Conservation (phyloP, 2,113 vertebrate genomes). For the Charina bottae region DNA sequence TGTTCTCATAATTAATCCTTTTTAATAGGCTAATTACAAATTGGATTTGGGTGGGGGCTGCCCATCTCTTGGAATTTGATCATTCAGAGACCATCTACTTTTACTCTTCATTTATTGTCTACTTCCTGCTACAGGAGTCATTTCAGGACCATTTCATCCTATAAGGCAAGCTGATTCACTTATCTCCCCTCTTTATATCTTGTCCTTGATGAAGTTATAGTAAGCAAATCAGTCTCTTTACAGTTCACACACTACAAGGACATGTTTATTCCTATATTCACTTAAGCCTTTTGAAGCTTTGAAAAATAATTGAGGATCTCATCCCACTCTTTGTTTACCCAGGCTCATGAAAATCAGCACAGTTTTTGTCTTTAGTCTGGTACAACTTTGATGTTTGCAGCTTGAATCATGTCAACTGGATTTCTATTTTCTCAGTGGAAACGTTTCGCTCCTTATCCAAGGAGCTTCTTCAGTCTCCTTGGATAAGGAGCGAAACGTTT, state of each 20-base stretch:
- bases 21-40: constrained; percentile 24
- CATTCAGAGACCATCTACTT: neutral
- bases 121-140: constrained; percentile 6
- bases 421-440: too few species aligned
- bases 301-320: constrained; percentile 65
- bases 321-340: constrained; percentile 63
- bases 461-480: too few species aligned
- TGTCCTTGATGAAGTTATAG: constrained; percentile 35
- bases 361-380: constrained; percentile 68
- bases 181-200: constrained; percentile 45
- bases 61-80: neutral
- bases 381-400: constrained; percentile 68
- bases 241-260: neutral
- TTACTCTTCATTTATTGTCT: neutral
- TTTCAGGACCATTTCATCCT: constrained; percentile 53
- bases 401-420: too few species aligned
- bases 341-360: constrained; percentile 65
- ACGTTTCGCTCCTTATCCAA: too few species aligned
- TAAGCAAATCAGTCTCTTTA: constrained; percentile 26
- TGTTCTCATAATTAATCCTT: constrained; percentile 32
- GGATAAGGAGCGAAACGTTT: too few species aligned
- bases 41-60: neutral
- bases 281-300: constrained; percentile 65
- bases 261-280: constrained; percentile 51
- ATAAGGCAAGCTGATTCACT: constrained; percentile 50